Evolutionary conservation across 2,888 invertebrate species (phyloP).

Genomic region (Pyrocoelia pectoralis): DNA sequence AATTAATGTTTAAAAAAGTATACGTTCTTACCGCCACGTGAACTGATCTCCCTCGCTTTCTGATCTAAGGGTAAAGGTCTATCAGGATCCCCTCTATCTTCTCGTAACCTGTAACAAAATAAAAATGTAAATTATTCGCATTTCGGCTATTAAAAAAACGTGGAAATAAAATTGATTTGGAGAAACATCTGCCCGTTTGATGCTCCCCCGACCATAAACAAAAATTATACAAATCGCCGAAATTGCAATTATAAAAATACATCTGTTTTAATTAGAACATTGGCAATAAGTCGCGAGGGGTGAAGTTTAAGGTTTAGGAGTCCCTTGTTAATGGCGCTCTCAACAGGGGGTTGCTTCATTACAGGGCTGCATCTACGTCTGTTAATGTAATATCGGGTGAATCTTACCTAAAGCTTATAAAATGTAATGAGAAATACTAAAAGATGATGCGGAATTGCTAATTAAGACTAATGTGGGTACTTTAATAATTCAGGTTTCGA

Average conservation of each 20-base stretch:
- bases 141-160: not conserved
- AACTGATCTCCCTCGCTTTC: conserved; percentile 85
- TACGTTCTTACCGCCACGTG: conserved; percentile 80
- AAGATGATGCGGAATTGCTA: conserved; percentile 5
- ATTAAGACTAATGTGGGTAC: conserved; percentile 15
- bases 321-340: conserved; percentile 51
- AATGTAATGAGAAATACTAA: conserved; percentile 20
- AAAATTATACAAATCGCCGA: conserved; percentile 27
- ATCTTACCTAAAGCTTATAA: conserved; percentile 27
- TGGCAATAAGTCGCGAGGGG: conserved; percentile 51
- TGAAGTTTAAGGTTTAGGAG: conserved; percentile 45
- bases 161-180: conserved; percentile 24
- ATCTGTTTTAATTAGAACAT: conserved; percentile 58
- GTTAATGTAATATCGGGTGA: conserved; percentile 37
- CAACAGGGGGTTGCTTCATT: conserved; percentile 52
- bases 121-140: conserved; percentile 14
- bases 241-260: conserved; percentile 53
- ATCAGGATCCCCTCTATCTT: conserved; percentile 86
- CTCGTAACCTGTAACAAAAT: conserved; percentile 77
- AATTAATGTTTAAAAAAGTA: conserved; percentile 4
- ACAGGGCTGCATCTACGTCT: conserved; percentile 43
- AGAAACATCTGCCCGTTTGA: conserved; percentile 49
- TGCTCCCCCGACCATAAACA: not conserved
- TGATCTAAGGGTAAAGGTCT: conserved; percentile 81
- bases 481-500: conserved; percentile 3